Evolutionary conservation across 2,888 invertebrate genomes (phyloP), one percentile per base, ranked within the genome.

Genomic region (Pyralis farinalis): DNA sequence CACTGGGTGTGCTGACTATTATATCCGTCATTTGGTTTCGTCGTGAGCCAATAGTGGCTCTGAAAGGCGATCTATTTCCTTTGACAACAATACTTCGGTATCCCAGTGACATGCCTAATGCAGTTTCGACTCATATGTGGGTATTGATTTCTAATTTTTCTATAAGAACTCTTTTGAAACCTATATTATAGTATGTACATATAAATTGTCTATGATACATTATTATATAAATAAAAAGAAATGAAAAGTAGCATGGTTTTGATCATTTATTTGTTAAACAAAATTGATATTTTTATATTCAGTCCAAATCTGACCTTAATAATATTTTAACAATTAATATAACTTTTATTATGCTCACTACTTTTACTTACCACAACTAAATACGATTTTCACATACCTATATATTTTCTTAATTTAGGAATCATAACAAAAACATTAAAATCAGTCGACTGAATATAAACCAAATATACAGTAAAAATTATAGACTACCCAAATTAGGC

Each of bases 71-170:
- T 43, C 55, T 88, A 4, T 88, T 84, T 31, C 90, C 89, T 0
- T 58, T 88, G n/a, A 51, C 76, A 9, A 75, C 70, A 3, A 56
- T 86, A 6, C 60, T 90, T 3, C 69, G 74, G 36, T 90, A 87
- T 40, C 89, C 90, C 0, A 85, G 85, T 59, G 66, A 69, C 12
- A 64, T 73, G 40, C 79, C 84, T 3, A 87, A 88, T 65, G 71
- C 86, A 1, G 76, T 90, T 28, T 87, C 88, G 1, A 75, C 82
- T 11, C 88, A 88, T 55, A 58, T 87, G 7, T 90, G 87, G 87
- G 83, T 89, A 1, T 47, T 87, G 9, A 79, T 90, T 37, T 79
- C 87, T 2, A 88, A 88, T 60, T 56, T 87, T 11, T 85, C 88
- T 1, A 65, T 87, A 8, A 79, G 81, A 56, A 64, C 75, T 42